A percentile compares a stretch with the other conserved stretches of the same genome.
These are phyloP conservation scores for Eriocheir sinensis DNA, from an alignment of 1,140 invertebrate genomes.

Conservation along the genomic window DNA sequence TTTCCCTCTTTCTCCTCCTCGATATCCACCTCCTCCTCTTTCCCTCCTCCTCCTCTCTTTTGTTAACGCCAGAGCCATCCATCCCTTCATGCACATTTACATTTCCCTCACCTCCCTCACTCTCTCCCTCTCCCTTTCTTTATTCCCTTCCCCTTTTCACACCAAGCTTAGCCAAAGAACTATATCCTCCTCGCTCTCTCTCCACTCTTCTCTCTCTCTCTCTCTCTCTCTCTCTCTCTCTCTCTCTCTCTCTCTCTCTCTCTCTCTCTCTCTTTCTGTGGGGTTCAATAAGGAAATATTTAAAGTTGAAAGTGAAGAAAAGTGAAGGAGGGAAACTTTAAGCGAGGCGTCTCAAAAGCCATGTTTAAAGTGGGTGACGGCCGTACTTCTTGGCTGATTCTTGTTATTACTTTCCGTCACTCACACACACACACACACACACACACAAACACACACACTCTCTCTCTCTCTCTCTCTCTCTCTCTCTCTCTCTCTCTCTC, in stretches of 20 bases:
- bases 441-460: too few species aligned
- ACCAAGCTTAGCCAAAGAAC: too few species aligned
- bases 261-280: not conserved
- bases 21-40: too few species aligned
- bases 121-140: not conserved
- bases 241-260: not conserved
- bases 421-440: too few species aligned
- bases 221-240: too few species aligned
- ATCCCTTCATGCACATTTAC: too few species aligned
- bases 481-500: too few species aligned
- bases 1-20: not conserved
- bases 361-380: not conserved
- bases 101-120: not conserved
- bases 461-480: too few species aligned
- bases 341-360: not conserved
- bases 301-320: constrained; percentile 11
- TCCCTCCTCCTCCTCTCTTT: too few species aligned
- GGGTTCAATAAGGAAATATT: not conserved
- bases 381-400: not conserved
- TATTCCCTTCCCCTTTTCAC: too few species aligned
- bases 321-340: not conserved
- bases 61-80: too few species aligned
- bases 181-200: not conserved
- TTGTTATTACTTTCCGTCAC: not conserved
- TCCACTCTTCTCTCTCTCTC: too few species aligned